Conservation (phyloP, 2,888 invertebrate genomes). For the Harmothoe impar region DNA sequence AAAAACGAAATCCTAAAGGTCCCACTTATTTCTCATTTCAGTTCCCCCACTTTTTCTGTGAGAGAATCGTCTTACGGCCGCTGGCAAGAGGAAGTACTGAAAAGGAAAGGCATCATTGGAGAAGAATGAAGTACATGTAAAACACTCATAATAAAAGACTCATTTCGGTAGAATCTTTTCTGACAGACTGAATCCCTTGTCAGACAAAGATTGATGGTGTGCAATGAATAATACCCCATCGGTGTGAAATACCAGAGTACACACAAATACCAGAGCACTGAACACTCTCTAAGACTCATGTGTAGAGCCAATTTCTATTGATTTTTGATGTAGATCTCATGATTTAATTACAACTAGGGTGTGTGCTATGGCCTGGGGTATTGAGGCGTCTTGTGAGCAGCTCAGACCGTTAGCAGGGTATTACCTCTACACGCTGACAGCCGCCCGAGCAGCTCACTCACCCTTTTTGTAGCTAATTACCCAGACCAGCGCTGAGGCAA, state of each 20-base stretch:
- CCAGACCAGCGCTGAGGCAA: background rate
- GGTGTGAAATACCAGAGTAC: no score
- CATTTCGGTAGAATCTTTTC: no score
- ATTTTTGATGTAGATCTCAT: no score
- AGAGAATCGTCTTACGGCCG: background rate
- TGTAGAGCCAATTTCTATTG: no score
- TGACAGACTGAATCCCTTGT: no score
- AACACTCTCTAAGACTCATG: no score
- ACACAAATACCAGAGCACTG: no score
- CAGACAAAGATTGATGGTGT: no score
- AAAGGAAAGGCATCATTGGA: background rate
- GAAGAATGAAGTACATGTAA: no score
- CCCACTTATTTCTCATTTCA: constrained; percentile 10
- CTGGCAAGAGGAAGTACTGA: background rate
- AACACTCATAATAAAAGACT: no score
- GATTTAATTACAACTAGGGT: constrained; percentile 12
- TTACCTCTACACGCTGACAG: background rate
- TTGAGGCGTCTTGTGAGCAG: background rate
- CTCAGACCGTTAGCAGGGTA: background rate
- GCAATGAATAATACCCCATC: no score
- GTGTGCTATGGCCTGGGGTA: background rate
- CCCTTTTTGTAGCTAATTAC: constrained; percentile 27
- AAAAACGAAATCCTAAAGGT: background rate
- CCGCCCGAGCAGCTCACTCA: background rate
- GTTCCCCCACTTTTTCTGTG: background rate